phyloP scores from a whole-genome alignment of 2,888 invertebrate species.

The Nebria salina region DNA sequence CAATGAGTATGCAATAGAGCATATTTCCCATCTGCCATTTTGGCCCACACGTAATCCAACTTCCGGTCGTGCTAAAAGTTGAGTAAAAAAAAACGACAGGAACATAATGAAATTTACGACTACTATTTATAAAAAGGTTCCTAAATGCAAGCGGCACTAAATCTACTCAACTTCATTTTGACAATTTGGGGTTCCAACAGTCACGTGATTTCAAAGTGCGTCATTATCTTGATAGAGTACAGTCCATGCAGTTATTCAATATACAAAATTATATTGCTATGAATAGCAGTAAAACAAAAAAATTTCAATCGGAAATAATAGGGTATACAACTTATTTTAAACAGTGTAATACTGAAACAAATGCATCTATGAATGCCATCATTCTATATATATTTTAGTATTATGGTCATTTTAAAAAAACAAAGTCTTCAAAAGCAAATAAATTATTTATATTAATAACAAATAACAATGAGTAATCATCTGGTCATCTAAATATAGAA shows the following conservation, averaged over 20 bases:
- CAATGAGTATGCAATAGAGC: slow-evolving; percentile 9
- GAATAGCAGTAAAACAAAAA: too few species aligned
- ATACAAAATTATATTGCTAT: too few species aligned
- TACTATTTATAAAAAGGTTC: slow-evolving; percentile 38
- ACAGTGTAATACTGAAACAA: too few species aligned
- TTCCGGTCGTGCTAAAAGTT: slow-evolving; percentile 37
- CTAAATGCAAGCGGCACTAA: slow-evolving; percentile 17
- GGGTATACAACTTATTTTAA: too few species aligned
- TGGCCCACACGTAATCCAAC: slow-evolving; percentile 34
- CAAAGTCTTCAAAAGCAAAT: too few species aligned
- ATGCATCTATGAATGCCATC: too few species aligned
- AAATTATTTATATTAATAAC: too few species aligned
- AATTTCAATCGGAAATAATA: too few species aligned
- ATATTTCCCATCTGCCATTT: slow-evolving; percentile 28
- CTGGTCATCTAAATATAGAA: background rate
- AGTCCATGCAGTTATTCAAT: background rate
- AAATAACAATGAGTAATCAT: background rate
- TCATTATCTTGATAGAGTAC: background rate
- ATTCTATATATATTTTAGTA: too few species aligned
- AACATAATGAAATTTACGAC: slow-evolving; percentile 36
- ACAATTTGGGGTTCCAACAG: background rate
- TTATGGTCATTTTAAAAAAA: too few species aligned
- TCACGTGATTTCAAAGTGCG: background rate
- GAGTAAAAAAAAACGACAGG: slow-evolving; percentile 5
- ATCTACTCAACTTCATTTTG: background rate